Percentiles rank a stretch among this genome's conserved stretches.
These are phyloP conservation scores for Drosophila pachea DNA, from an alignment of 1,140 invertebrate genomes.

Conservation along the genomic window DNA sequence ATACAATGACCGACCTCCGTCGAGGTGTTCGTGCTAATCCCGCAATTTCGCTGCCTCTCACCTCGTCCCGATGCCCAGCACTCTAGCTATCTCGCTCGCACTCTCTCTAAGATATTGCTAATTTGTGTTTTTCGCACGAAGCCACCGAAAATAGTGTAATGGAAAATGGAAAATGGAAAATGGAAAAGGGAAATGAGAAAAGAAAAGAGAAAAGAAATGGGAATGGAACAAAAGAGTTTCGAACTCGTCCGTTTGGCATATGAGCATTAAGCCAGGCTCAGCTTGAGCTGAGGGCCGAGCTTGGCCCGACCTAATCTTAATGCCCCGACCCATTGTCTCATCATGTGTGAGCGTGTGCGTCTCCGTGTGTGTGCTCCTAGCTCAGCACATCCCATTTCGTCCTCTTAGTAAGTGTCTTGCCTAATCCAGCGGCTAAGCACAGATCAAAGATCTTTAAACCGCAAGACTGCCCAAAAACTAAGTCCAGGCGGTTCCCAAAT, in stretches of 20 bases:
- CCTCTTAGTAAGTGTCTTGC: conserved; percentile 64
- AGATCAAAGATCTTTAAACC: conserved; percentile 75
- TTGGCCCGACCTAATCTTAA: conserved; percentile 46
- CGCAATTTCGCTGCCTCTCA: conserved; percentile 61
- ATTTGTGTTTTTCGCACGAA: conserved; percentile 70
- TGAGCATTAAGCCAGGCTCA: conserved; percentile 60
- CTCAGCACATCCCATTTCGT: conserved; percentile 28
- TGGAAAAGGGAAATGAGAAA: neutral
- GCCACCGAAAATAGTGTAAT: conserved; percentile 4
- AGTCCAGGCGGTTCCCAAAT: conserved; percentile 25
- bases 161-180: neutral
- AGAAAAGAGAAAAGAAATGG: conserved; percentile 3
- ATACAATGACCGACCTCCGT: conserved; percentile 47
- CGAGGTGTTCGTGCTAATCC: conserved; percentile 68
- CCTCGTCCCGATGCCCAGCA: neutral
- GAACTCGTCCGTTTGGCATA: conserved; percentile 30
- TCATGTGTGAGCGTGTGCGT: conserved; percentile 32
- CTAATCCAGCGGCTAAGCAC: conserved; percentile 72
- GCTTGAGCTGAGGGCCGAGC: conserved; percentile 20
- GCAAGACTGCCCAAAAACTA: conserved; percentile 45
- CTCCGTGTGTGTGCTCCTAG: conserved; percentile 22
- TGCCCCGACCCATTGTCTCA: conserved; percentile 52
- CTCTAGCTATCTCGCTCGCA: conserved; percentile 5
- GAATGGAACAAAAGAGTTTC: conserved; percentile 48
- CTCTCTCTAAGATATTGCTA: conserved; percentile 36